Evolutionary conservation across 2,113 vertebrate species (phyloP).

Genomic region (Puntigrus tetrazona): DNA sequence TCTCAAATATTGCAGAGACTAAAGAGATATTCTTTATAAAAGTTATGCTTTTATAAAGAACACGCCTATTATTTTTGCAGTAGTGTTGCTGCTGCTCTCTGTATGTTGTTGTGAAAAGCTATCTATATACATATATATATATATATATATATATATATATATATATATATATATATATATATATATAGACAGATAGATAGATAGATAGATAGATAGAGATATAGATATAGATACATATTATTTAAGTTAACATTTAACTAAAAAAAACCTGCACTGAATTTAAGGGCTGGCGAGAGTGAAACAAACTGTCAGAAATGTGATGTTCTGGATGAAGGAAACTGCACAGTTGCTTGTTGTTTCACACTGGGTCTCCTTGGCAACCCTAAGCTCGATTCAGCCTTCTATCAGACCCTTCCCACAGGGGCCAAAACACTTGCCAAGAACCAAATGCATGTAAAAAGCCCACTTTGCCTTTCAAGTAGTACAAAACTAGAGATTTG

Average conservation of each 20-base stretch:
- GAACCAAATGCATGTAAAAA: not conserved
- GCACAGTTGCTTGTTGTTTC: constrained; percentile 7
- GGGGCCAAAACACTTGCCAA: not conserved
- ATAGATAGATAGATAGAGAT: too few relatives aligned
- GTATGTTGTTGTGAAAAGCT: too few relatives aligned
- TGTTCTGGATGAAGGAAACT: not conserved
- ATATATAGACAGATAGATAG: too few relatives aligned
- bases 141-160: too few relatives aligned
- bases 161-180: too few relatives aligned
- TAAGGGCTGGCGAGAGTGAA: not conserved
- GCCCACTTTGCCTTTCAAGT: not conserved
- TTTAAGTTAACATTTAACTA: not conserved
- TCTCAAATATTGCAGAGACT: too few relatives aligned
- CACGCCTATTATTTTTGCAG: too few relatives aligned
- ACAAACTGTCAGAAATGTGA: not conserved
- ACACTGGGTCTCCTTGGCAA: constrained; percentile 19
- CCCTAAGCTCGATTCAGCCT: constrained; percentile 5
- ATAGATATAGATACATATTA: too few relatives aligned
- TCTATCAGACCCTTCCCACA: not conserved
- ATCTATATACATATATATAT: too few relatives aligned
- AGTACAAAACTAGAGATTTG: not conserved
- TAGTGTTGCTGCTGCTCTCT: too few relatives aligned
- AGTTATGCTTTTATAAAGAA: too few relatives aligned
- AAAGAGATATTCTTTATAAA: too few relatives aligned
- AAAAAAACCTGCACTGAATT: not conserved